Conservation (phyloP, 1,140 invertebrate genomes). For the Drosophila triauraria region DNA sequence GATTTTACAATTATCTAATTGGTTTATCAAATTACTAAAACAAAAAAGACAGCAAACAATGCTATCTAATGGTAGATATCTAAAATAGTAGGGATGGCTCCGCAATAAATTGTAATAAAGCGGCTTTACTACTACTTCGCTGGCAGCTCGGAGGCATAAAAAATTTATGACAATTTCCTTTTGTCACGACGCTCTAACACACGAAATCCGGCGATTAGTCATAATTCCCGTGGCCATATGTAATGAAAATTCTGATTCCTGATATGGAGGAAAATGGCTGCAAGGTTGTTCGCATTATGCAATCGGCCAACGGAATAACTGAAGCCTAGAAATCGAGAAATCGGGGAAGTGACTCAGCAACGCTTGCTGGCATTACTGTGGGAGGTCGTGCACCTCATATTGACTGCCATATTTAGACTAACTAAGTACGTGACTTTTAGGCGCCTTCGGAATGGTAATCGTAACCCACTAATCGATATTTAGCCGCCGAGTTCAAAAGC, state of each 20-base stretch:
- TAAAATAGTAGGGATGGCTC: conserved; percentile 5
- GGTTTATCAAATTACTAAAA: conserved; percentile 1
- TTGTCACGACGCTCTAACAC: conserved; percentile 31
- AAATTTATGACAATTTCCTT: conserved; percentile 50
- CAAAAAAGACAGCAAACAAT: conserved; percentile 7
- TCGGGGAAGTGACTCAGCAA: conserved; percentile 11
- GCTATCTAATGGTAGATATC: conserved; percentile 6
- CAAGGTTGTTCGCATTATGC: conserved; percentile 41
- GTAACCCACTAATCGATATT: conserved; percentile 14
- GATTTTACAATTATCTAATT: conserved; percentile 4
- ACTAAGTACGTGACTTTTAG: conserved; percentile 10
- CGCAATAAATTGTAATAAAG: conserved; percentile 1
- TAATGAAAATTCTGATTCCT: conserved; percentile 8
- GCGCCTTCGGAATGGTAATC: conserved; percentile 1
- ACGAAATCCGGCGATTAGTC: conserved; percentile 66
- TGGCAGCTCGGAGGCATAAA: conserved; percentile 28
- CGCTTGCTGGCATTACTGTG: background rate
- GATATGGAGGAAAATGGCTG: conserved; percentile 4
- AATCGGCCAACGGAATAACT: conserved; percentile 22
- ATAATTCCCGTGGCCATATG: conserved; percentile 19
- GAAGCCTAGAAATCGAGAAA: background rate
- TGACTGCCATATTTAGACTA: conserved; percentile 36
- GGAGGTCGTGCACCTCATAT: conserved; percentile 3
- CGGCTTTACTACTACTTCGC: background rate
- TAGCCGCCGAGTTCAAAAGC: background rate